Conservation (phyloP, 1,140 invertebrate genomes). For the Orussus abietinus region DNA sequence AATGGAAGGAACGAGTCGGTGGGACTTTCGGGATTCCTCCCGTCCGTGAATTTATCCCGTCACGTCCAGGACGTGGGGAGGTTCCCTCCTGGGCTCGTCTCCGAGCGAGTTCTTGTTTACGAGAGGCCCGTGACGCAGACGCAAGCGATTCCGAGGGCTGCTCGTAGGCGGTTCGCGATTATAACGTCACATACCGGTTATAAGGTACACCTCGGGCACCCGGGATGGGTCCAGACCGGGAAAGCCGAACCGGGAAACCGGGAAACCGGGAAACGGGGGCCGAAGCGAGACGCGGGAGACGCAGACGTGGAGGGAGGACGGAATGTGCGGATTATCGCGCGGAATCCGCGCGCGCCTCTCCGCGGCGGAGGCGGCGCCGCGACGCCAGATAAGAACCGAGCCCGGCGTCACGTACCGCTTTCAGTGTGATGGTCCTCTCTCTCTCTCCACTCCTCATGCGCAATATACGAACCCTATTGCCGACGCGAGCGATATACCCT, state of each 20-base stretch:
- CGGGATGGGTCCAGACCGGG: too few species aligned
- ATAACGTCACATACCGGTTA: conserved; percentile 40
- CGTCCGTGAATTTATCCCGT: too few species aligned
- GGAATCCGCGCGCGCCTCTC: conserved; percentile 28
- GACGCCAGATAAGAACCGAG: conserved; percentile 45
- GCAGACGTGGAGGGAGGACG: conserved; percentile 33
- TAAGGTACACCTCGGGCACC: conserved; percentile 43
- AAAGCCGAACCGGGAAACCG: too few species aligned
- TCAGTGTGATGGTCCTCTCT: conserved; percentile 42
- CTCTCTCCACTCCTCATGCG: conserved; percentile 28
- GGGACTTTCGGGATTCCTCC: too few species aligned
- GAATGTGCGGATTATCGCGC: conserved; percentile 45
- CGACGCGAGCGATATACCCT: too few species aligned
- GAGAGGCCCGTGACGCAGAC: conserved; percentile 28
- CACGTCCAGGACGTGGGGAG: conserved; percentile 7
- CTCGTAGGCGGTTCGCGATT: conserved; percentile 26
- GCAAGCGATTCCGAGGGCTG: conserved; percentile 18
- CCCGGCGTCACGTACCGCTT: conserved; percentile 47
- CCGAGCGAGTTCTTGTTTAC: conserved; percentile 25
- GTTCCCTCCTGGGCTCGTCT: conserved; percentile 22
- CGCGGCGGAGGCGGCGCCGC: conserved; percentile 9
- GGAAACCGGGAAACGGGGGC: too few species aligned
- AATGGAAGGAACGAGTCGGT: too few species aligned
- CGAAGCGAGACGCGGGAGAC: conserved; percentile 8
- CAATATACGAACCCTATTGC: conserved; percentile 34